Evolutionary conservation across 2,888 invertebrate genomes (phyloP), one percentile per base, ranked within the genome.

Genomic region (Spisula solida): DNA sequence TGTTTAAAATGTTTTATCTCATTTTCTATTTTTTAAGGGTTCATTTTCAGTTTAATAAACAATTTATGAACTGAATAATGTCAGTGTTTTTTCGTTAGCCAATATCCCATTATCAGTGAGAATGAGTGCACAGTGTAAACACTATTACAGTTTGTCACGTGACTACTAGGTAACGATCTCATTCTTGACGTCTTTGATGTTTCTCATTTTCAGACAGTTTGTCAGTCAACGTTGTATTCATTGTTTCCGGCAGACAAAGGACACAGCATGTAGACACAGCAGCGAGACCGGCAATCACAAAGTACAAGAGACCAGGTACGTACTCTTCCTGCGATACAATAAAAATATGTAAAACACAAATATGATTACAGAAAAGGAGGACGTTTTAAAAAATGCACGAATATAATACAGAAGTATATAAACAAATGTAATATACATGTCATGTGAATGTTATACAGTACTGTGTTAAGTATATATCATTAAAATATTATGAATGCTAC

Each of bases 261-360:
- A 83, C 48, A 81, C 87, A 88, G 8, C 89, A 29, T 31, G 82
- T 84, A 10, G 92, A 92, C 41, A 88, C 2, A 18, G 91, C 31
- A 48, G 90, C 79, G 0, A 88, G 56, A 0, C 81, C 60, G 1
- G 88, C 87, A 14, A 88, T 88, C 16, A 88, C 78, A 56, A 91
- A 90, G 66, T 92, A 92, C 79, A 92, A 85, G 8, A 92, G 81
- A 20, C 92, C 92, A 6, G 92, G 82, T 10, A 87, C 88, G 20
- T 31, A 79, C 25, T 92, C 88, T 20, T 87, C 88, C 92, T 92
- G 78, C 16, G 81, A 90, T 20, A 78, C n/a, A 34, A 25, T n/a
- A 18, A 18, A 55, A 6, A 14, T 6, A 18, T 55, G 12, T 1
- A 18, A 4, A n/a, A 51, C 12, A 25, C 41, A 29, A 48, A 48